Evolutionary conservation across 2,797 vertebrate species (phyloP), one percentile per base, ranked within the genome.

Genomic region (Ambastaia sidthimunki): DNA sequence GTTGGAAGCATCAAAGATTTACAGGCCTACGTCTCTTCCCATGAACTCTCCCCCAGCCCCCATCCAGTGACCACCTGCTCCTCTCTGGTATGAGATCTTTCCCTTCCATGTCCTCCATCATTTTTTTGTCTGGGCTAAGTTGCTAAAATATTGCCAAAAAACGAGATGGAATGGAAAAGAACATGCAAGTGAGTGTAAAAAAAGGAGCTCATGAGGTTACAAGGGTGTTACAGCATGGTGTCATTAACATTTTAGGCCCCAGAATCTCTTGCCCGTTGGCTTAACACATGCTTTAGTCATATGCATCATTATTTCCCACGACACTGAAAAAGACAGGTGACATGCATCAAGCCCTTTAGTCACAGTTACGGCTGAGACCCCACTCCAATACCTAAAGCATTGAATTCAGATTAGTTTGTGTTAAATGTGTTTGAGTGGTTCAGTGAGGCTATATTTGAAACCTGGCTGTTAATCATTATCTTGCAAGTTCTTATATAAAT

Each of bases 1-100:
- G 65, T 87, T 25, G 67, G 85, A 86, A 86, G 88, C 92, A 93
- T 94, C 89, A 94, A 94, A 94, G 87, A 92, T 94, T 92, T 92
- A 93, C 89, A 86, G 80, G 86, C 84, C 68, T n/a, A 83, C 75
- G 63, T 77, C 59, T 76, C 76, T 41, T n/a, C 57, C 37, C 81
- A 63, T 77, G 68, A 66, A 60, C 25, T 23, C 60, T 62, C 47
- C 44, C 69, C 63, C 41, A 4, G 74, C 68, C 52, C 70, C 54
- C 10, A 78, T 78, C 54, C 41, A 54, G 44, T 74, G 76, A 25
- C 84, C 83, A 74, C 71, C 66, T 54, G 41, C 10, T 74, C 47
- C 59, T 52, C 48, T 79, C 75, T 70, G 18, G 65, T 69, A 55
- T 76, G 44, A 68, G 71, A 74, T 71, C 69, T 67, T 62, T 50